Base-by-base conservation (phyloP, 2,113 vertebrate species). In the Psilopsiagon aymara region DNA sequence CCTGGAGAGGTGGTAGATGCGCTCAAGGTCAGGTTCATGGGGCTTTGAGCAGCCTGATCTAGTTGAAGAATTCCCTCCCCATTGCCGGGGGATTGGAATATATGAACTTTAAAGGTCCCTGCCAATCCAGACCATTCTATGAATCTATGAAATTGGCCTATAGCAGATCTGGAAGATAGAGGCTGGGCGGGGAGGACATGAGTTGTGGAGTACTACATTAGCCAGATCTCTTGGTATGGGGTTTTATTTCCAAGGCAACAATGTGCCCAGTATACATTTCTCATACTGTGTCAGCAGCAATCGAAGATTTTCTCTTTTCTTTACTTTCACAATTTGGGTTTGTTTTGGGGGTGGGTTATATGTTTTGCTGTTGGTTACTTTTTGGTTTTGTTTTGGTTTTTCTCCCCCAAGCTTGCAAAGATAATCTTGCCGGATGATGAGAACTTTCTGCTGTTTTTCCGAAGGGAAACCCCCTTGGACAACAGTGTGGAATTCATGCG, bases 401-500 rank as follows among this genome's bases (percentile, higher is more conserved):
- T 46, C 86, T 95, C 90, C 86, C 95, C 90, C 15, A 89, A 99
- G 99, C 97, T 99, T 97, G 99, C 99, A 86, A 97, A 98, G 73
- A 98, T 99, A 98, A 98, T 99, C 91, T 97, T 99, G 60, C 98
- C 99, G 0, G 98, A 99, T 71, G 99, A 99, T 71, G 99, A 99
- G 97, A 99, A 99, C 96, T 99, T 99, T 95, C 98, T 99, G 71
- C 97, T 99, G 83, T 90, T 99, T 80, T 99, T 99, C 96, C 98
- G 97, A 57, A 97, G 98, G 95, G 99, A 99, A 97, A 98, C 98
- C 49, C 98, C 98, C 59, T 95, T 99, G 98, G 99, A 99, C 97
- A 99, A 98, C 97, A 99, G 99, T 1, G 99, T 99, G 64, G 99
- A 99, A 87, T 99, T 99, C 78, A 99, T 99, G 98, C 97, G 98